Base-by-base conservation (phyloP, 2,113 vertebrate species). In the Tyrannus savana region DNA sequence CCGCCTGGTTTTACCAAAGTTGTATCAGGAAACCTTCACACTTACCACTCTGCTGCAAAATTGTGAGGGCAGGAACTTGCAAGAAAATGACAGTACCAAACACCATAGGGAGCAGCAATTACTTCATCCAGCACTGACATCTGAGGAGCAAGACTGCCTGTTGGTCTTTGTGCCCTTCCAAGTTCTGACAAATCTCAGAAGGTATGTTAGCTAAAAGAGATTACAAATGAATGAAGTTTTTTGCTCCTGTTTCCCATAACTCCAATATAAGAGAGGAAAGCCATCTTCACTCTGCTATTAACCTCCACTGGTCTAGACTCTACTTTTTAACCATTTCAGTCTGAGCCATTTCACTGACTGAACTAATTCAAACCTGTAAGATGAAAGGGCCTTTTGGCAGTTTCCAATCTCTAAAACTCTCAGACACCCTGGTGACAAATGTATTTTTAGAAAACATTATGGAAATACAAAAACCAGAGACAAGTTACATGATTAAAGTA, bases 111-210 rank as follows among this genome's bases (percentile, higher is more conserved):
- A 85, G 10, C 46, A 66, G 88, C 58, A 91, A 83, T 69, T 73
- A 69, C 49, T 76, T 68, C 69, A 67, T 49, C 78, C 49, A 44
- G 7, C 0, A 0, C 50, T 9, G 7, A 79, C 49, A 85, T 76
- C 53, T 47, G 82, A 95, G n/a, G 52, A 84, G 19, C 0, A 7
- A 87, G 69, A 15, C 41, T 91, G 44, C 50, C 58, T 91, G 37
- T 30, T 73, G 63, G 62, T 69, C 63, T 73, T 66, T 46, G 39
- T 77, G 75, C 41, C 67, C 78, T 88, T 25, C 62, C 0, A 1
- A 76, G 58, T 73, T 69, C 87, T 88, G 73, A 90, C 73, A 92
- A 80, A 52, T 92, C 73, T 94, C 68, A 87, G 52, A 94, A 93
- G 68, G 52, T 80, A 42, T 15, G 27, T 13, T 67, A 58, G 67